Conservation (phyloP, 1,140 invertebrate genomes). For the Ceratosolen solmsi region DNA sequence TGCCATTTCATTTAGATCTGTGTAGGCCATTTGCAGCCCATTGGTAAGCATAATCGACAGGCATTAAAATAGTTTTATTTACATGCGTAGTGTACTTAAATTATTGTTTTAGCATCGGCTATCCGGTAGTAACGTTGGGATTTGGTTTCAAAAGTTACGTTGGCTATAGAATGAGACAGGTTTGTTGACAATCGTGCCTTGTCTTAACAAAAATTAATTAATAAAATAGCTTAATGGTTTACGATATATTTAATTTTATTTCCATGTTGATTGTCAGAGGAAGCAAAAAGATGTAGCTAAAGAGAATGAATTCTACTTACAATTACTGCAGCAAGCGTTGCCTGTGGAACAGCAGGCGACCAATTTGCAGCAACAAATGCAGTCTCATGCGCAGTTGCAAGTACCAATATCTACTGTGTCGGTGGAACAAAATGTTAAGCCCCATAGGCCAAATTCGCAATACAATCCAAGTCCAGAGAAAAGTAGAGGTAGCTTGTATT, state of each 20-base stretch:
- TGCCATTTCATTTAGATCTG: conserved; percentile 93
- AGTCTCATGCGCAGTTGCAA: conserved; percentile 66
- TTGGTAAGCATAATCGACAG: conserved; percentile 79
- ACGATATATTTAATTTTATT: background rate
- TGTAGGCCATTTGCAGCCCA: conserved; percentile 98
- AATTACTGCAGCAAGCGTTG: conserved; percentile 92
- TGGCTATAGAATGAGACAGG: conserved; percentile 90
- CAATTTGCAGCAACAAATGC: conserved; percentile 72
- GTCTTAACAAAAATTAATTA: no score
- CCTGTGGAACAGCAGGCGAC: conserved; percentile 82
- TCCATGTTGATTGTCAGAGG: conserved; percentile 73
- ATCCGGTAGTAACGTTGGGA: conserved; percentile 96
- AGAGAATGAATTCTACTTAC: conserved; percentile 96
- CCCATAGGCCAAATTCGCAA: conserved; percentile 69
- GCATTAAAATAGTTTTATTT: background rate
- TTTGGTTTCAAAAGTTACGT: conserved; percentile 98
- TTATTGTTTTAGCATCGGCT: conserved; percentile 86
- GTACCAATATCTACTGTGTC: conserved; percentile 60
- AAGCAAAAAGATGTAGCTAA: conserved; percentile 94
- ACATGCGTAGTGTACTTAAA: conserved; percentile 25
- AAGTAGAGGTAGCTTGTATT: conserved; percentile 74
- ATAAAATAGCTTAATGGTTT: background rate
- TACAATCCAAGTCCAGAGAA: conserved; percentile 75
- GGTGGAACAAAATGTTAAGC: conserved; percentile 69
- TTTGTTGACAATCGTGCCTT: no score